Evolutionary conservation across 2,888 invertebrate genomes (phyloP).

Genomic region (Protophormia terraenovae): DNA sequence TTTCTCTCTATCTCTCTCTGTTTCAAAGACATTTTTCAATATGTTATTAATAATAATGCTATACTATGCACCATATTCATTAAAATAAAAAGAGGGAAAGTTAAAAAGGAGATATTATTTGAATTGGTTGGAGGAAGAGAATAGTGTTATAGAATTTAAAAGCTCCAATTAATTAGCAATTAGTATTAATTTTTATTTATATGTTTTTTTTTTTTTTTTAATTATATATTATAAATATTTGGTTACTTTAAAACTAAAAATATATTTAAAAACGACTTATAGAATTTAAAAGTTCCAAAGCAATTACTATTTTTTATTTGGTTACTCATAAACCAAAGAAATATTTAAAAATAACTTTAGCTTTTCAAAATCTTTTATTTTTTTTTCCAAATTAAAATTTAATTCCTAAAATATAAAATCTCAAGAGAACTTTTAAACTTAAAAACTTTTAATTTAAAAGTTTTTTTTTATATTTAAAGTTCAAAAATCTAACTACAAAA

Average conservation of each 20-base stretch:
- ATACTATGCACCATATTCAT: slow-evolving; percentile 58
- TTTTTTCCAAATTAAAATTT: too few relatives aligned
- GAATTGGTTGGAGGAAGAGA: neutral
- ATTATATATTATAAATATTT: too few relatives aligned
- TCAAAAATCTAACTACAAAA: too few relatives aligned
- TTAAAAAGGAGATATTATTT: slow-evolving; percentile 30
- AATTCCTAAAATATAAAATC: too few relatives aligned
- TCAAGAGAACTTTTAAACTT: neutral
- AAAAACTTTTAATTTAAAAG: neutral
- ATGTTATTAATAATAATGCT: slow-evolving; percentile 44
- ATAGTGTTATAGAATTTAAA: neutral
- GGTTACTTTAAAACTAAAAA: too few relatives aligned
- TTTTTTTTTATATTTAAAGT: neutral
- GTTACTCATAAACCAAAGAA: too few relatives aligned
- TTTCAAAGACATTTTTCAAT: neutral
- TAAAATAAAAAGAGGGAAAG: slow-evolving; percentile 25
- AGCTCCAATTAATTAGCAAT: neutral
- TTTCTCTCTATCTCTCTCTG: slow-evolving; percentile 50
- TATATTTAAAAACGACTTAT: too few relatives aligned
- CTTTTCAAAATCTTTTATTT: neutral
- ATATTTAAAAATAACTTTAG: too few relatives aligned
- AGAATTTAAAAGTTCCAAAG: neutral
- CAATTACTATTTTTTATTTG: neutral
- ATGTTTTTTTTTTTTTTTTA: too few relatives aligned
- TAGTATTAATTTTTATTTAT: neutral